Percentiles rank a stretch among this genome's conserved stretches.
Conservation (phyloP, 2,888 invertebrate species). For the Drosophila putrida region DNA sequence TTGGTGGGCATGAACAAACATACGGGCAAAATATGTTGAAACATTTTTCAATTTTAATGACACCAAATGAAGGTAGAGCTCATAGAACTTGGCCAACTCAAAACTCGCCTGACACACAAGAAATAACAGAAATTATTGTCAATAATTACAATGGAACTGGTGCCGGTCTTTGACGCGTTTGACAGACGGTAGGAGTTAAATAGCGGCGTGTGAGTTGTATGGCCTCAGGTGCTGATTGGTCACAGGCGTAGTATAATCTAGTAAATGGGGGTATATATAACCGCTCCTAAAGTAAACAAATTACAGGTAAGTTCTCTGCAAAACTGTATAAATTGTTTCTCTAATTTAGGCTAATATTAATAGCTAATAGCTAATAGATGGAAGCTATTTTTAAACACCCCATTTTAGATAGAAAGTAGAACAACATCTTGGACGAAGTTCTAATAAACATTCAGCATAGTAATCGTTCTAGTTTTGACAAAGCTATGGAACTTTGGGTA, state of each 20-base stretch:
- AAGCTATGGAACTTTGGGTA: no score
- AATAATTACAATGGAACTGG: slow-evolving; percentile 76
- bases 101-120: slow-evolving; percentile 47
- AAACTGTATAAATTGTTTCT: no score
- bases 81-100: slow-evolving; percentile 30
- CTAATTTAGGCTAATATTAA: no score
- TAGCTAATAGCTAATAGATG: no score
- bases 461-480: no score
- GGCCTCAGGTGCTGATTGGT: slow-evolving; percentile 47
- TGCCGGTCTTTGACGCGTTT: slow-evolving; percentile 74
- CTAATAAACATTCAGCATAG: no score
- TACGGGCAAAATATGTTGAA: slow-evolving; percentile 55
- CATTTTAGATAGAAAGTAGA: no score
- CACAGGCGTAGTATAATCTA: slow-evolving; percentile 26
- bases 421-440: no score
- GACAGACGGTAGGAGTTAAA: slow-evolving; percentile 79
- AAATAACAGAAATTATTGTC: slow-evolving; percentile 81
- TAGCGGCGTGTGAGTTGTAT: slow-evolving; percentile 65
- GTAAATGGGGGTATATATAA: slow-evolving; percentile 2
- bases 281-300: no score
- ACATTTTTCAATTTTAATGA: slow-evolving; percentile 75
- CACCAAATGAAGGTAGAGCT: slow-evolving; percentile 64
- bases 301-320: no score
- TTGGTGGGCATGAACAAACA: slow-evolving; percentile 63
- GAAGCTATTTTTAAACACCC: no score